Conservation (phyloP, 2,888 invertebrate species). For the Pilophorus perplexus region DNA sequence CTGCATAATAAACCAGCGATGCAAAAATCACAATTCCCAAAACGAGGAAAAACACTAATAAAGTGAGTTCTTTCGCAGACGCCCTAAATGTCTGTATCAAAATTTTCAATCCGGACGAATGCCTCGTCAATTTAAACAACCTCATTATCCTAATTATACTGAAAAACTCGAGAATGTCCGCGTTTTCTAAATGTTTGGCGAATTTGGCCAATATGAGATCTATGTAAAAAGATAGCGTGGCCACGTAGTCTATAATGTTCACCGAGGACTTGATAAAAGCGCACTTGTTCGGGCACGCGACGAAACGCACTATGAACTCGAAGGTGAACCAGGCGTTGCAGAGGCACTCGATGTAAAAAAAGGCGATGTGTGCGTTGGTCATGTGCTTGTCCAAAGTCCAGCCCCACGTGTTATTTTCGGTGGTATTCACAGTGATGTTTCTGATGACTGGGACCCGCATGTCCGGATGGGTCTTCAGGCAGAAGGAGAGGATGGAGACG, state of each 20-base stretch:
- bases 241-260: conserved; percentile 98
- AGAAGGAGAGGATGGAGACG: conserved; percentile 98
- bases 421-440: conserved; percentile 74
- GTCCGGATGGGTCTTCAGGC: conserved; percentile 98
- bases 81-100: conserved; percentile 97
- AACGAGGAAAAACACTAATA: conserved; percentile 95
- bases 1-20: conserved; percentile 96
- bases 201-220: conserved; percentile 84
- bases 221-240: conserved; percentile 97
- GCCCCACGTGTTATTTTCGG: conserved; percentile 65
- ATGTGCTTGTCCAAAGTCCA: conserved; percentile 87
- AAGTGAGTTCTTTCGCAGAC: conserved; percentile 92
- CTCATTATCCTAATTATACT: conserved; percentile 97
- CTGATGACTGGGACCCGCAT: conserved; percentile 89
- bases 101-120: conserved; percentile 96
- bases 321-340: conserved; percentile 99
- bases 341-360: conserved; percentile 97
- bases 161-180: conserved; percentile 95
- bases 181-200: conserved; percentile 88
- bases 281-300: conserved; percentile 83
- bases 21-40: conserved; percentile 98
- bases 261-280: conserved; percentile 94
- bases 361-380: conserved; percentile 94
- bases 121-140: conserved; percentile 93
- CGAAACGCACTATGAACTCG: conserved; percentile 89